phyloP scores from a whole-genome alignment of 2,888 invertebrate genomes.

The Chymomyza procnemis region DNA sequence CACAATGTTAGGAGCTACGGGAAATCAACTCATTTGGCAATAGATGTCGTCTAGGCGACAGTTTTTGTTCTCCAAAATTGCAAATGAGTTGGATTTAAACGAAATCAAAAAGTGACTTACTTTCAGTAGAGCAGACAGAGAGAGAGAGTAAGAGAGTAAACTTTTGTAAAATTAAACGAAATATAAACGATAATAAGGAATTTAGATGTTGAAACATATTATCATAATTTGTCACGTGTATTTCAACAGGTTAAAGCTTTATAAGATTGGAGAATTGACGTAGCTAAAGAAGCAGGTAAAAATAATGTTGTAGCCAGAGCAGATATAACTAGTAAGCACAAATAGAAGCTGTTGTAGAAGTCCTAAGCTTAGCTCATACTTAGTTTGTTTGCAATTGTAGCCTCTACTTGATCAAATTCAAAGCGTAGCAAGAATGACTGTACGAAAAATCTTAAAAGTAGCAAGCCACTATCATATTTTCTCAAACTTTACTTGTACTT shows the following conservation, averaged over 20 bases:
- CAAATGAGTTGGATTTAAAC: not conserved
- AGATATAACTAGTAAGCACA: not conserved
- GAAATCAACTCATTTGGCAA: not conserved
- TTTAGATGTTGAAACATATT: not conserved
- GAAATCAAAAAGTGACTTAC: not conserved
- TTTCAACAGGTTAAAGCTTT: constrained; percentile 19
- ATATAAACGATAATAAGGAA: not conserved
- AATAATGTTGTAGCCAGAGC: not conserved
- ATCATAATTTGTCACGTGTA: not conserved
- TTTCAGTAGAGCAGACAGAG: not conserved
- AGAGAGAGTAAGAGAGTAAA: not conserved
- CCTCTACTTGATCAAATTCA: not conserved
- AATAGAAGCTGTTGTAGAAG: not conserved
- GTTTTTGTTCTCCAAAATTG: not conserved
- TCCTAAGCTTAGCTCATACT: not conserved
- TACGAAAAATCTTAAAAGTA: not conserved
- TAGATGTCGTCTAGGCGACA: not conserved
- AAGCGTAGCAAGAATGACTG: not conserved
- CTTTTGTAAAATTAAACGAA: not conserved
- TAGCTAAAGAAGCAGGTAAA: not conserved
- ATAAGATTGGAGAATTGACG: constrained; percentile 27
- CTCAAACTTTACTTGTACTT: not conserved
- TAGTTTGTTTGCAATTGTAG: not conserved
- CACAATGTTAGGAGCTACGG: not conserved
- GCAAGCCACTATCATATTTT: too few species aligned